Evolutionary conservation across 2,113 vertebrate genomes (phyloP), one percentile per base, ranked within the genome.

Genomic region (Todiramphus chloris): DNA sequence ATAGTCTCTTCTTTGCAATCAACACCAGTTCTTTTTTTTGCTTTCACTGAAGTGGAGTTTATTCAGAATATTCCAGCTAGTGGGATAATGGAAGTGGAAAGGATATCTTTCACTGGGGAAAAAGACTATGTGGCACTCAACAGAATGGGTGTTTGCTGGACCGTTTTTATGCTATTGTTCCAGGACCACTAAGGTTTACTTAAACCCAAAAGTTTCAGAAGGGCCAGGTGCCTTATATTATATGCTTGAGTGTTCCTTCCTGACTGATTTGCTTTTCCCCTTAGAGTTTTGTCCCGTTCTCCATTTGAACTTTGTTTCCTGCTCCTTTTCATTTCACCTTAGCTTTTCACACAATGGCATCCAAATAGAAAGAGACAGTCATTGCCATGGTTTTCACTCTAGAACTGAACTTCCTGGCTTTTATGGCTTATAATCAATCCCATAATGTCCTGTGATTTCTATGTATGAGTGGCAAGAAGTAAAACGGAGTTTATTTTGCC

Each of bases 401-500:
- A 67, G 87, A 70, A 55, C 87, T 85, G 81, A 91, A 91, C 66
- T 93, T 96, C 95, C 94, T 95, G 91, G 44, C 58, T 93, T 92
- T 96, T 94, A 91, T 70, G 81, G 21, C 44, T 87, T 83, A 51
- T 94, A 96, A 94, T 96, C 95, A 93, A 83, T 93, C 77, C 92
- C 87, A 83, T 77, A 67, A 93, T 31, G 31, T 91, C 77, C 81
- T 67, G 58, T 51, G 74, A 92, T 53, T 94, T 89, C 89, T 73
- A 5, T 23, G 41, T 87, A 46, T 58, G 81, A 93, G 33, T 87
- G 46, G 69, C 59, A 92, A 95, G 90, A 95, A 78, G 48, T 81
- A 89, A 87, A 84, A 86, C 18, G 74, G 63, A 63, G 60, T 94
- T 96, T 89, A 81, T 81, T 97, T 96, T 90, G 92, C 94, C 83